A percentile compares a stretch with the other conserved stretches of the same genome.
Evolutionary conservation across 2,888 invertebrate species (phyloP).

Genomic region (Amiota communis): DNA sequence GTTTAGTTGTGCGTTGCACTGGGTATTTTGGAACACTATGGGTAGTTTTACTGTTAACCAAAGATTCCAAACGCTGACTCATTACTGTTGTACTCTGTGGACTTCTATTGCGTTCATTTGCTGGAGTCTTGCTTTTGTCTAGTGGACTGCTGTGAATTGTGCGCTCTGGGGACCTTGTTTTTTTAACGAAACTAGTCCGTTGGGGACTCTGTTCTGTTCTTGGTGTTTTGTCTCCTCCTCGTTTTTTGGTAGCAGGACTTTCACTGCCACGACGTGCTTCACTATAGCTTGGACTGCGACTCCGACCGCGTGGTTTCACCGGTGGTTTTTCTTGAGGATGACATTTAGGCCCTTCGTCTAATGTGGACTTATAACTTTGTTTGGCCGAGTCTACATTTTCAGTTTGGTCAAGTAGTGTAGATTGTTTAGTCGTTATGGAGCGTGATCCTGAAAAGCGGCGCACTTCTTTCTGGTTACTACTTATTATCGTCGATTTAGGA

Average conservation of each 20-base stretch:
- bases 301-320: slow-evolving; percentile 58
- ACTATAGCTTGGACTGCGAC: slow-evolving; percentile 30
- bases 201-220: background rate
- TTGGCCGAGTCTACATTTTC: slow-evolving; percentile 48
- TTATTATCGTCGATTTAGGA: slow-evolving; percentile 43
- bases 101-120: slow-evolving; percentile 37
- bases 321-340: slow-evolving; percentile 52
- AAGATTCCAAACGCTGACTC: slow-evolving; percentile 36
- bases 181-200: background rate
- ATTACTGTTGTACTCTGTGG: slow-evolving; percentile 23
- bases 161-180: slow-evolving; percentile 55
- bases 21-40: slow-evolving; percentile 36
- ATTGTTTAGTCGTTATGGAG: slow-evolving; percentile 27
- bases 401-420: slow-evolving; percentile 12
- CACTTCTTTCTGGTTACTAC: slow-evolving; percentile 37
- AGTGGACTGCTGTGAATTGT: slow-evolving; percentile 31
- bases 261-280: slow-evolving; percentile 56
- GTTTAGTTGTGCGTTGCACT: slow-evolving; percentile 45
- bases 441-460: slow-evolving; percentile 30
- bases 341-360: slow-evolving; percentile 11
- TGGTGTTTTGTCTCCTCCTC: background rate
- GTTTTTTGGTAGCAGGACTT: slow-evolving; percentile 48
- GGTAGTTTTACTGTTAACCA: slow-evolving; percentile 38
- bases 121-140: slow-evolving; percentile 25
- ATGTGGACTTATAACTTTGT: slow-evolving; percentile 21